These are phyloP conservation scores for Mugil cephalus DNA, from an alignment of 2,113 vertebrate genomes.

Conservation along the genomic window DNA sequence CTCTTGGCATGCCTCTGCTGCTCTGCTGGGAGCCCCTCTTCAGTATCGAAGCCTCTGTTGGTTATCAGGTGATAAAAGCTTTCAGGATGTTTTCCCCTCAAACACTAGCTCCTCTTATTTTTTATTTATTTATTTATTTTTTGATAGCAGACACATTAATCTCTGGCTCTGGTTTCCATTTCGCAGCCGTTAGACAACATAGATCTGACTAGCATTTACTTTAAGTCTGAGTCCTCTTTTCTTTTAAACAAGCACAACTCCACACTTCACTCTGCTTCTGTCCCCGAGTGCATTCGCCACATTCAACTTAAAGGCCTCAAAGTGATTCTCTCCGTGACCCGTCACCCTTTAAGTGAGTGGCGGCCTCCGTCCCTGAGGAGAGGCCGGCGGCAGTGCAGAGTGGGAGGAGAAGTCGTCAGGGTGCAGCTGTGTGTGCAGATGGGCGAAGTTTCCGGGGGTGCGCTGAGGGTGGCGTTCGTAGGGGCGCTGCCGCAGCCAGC, in stretches of 20 bases:
- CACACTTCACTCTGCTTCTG: not conserved
- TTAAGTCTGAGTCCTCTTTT: constrained; percentile 21
- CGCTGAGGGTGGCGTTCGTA: constrained; percentile 11
- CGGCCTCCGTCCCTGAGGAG: constrained; percentile 37
- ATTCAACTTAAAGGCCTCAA: not conserved
- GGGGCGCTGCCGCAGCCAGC: constrained; percentile 5
- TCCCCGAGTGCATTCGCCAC: not conserved
- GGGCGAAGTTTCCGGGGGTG: constrained; percentile 1
- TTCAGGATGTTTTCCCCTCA: constrained; percentile 5
- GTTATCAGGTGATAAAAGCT: constrained; percentile 12
- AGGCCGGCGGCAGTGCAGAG: constrained; percentile 41
- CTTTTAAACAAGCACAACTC: constrained; percentile 10
- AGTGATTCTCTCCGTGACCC: constrained; percentile 28
- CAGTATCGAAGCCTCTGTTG: not conserved
- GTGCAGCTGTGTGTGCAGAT: constrained; percentile 17
- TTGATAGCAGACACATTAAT: not conserved
- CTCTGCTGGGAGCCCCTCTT: not conserved
- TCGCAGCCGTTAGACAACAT: constrained; percentile 10
- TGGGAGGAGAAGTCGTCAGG: constrained; percentile 43
- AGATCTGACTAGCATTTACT: not conserved
- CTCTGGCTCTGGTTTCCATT: not conserved
- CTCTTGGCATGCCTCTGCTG: not conserved
- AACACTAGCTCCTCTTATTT: not conserved
- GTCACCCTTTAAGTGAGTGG: constrained; percentile 43
- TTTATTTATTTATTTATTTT: not conserved